Evolutionary conservation across 1,140 invertebrate genomes (phyloP).

Genomic region (Agrypnia vestita): DNA sequence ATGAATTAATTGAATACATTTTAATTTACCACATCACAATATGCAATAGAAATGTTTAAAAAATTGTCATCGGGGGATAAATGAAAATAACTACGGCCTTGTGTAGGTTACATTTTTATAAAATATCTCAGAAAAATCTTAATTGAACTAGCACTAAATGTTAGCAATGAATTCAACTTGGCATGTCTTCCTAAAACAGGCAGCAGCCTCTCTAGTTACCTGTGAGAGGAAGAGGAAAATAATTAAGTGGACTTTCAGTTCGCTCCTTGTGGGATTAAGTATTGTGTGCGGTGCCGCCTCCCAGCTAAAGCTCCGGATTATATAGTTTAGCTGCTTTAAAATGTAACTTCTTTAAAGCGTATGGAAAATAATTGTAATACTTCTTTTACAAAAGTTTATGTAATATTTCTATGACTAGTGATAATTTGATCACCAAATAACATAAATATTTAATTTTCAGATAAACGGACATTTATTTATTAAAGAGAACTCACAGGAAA

Average conservation of each 20-base stretch:
- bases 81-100: too few relatives aligned
- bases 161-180: slow-evolving; percentile 6
- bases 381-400: background rate
- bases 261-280: slow-evolving; percentile 57
- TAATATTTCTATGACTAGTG: too few relatives aligned
- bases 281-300: slow-evolving; percentile 42
- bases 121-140: background rate
- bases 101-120: too few relatives aligned
- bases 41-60: too few relatives aligned
- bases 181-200: slow-evolving; percentile 36
- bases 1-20: too few relatives aligned
- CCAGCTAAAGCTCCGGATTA: slow-evolving; percentile 52
- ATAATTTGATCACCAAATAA: too few relatives aligned
- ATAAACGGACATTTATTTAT: too few relatives aligned
- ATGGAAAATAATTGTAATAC: background rate
- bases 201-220: slow-evolving; percentile 27
- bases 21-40: too few relatives aligned
- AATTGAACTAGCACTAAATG: slow-evolving; percentile 17
- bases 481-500: too few relatives aligned
- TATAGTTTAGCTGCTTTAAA: slow-evolving; percentile 50
- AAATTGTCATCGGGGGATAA: too few relatives aligned
- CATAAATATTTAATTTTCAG: too few relatives aligned
- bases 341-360: background rate
- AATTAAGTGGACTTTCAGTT: slow-evolving; percentile 59
- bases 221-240: slow-evolving; percentile 50